A percentile compares a stretch with the other conserved stretches of the same genome.
These are phyloP conservation scores for Achlya flavicornis DNA, from an alignment of 2,888 invertebrate species.

Conservation along the genomic window DNA sequence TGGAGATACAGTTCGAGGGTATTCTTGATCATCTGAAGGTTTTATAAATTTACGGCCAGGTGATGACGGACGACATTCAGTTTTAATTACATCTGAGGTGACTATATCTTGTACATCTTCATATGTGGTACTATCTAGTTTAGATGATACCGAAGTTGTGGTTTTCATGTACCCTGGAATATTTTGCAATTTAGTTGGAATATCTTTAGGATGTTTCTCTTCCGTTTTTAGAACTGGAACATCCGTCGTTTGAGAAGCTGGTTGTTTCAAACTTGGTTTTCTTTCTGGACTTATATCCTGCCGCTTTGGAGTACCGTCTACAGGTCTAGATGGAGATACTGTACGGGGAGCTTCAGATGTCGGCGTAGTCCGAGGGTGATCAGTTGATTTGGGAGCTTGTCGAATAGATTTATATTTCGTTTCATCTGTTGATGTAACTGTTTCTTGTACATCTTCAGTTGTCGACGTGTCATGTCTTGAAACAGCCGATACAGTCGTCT, in stretches of 20 bases:
- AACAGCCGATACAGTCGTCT: conserved; percentile 28
- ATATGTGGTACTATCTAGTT: conserved; percentile 5
- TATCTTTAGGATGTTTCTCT: conserved; percentile 15
- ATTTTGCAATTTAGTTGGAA: conserved; percentile 21
- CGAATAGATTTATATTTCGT: conserved; percentile 15
- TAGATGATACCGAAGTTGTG: neutral
- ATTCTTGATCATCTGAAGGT: neutral
- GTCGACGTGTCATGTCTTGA: conserved; percentile 29
- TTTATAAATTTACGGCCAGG: neutral
- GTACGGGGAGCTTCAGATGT: neutral
- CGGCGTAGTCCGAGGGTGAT: no score
- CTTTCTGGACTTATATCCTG: conserved; percentile 18
- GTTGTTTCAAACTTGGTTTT: conserved; percentile 9
- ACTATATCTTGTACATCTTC: neutral
- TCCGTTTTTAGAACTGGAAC: conserved; percentile 22
- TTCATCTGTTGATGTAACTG: conserved; percentile 21
- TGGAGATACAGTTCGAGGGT: conserved; percentile 2
- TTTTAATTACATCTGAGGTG: neutral
- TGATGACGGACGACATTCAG: neutral
- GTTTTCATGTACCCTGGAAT: conserved; percentile 6
- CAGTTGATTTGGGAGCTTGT: neutral
- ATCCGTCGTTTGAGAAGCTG: conserved; percentile 12
- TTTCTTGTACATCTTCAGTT: conserved; percentile 31
- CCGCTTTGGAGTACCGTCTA: conserved; percentile 8
- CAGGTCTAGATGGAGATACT: conserved; percentile 10